Conservation (phyloP, 2,113 vertebrate genomes). For the Gallinago jamesoni region DNA sequence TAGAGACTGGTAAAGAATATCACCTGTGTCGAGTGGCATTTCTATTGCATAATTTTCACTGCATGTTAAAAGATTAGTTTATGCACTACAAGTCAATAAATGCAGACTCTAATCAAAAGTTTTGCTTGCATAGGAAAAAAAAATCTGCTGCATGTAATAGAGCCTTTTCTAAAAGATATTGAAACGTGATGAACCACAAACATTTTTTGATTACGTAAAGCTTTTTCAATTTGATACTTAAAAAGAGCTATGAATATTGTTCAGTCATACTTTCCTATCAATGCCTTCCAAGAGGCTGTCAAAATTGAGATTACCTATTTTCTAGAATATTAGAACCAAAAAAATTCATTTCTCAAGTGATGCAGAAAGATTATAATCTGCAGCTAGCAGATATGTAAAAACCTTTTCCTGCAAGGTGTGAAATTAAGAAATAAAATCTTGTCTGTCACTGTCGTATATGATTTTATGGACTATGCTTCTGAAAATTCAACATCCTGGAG, state of each 20-base stretch:
- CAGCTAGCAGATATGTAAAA: slow-evolving; percentile 23
- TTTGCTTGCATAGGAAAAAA: slow-evolving; percentile 56
- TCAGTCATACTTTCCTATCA: slow-evolving; percentile 67
- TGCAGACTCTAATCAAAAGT: slow-evolving; percentile 64
- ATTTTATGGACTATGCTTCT: slow-evolving; percentile 1
- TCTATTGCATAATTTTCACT: slow-evolving; percentile 2
- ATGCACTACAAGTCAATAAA: slow-evolving; percentile 60
- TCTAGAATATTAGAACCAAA: slow-evolving; percentile 50
- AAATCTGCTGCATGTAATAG: slow-evolving; percentile 52
- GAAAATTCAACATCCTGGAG: neutral
- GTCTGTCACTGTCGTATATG: neutral
- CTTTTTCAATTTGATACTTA: slow-evolving; percentile 77
- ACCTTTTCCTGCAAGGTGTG: slow-evolving; percentile 10
- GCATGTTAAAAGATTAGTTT: slow-evolving; percentile 28
- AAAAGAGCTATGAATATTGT: slow-evolving; percentile 74
- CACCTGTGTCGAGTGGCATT: slow-evolving; percentile 13
- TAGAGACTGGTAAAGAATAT: neutral
- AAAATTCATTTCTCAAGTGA: neutral
- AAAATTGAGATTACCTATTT: slow-evolving; percentile 49
- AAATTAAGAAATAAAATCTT: slow-evolving; percentile 56
- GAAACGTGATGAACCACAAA: slow-evolving; percentile 73
- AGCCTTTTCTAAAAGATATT: slow-evolving; percentile 68
- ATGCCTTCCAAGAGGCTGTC: slow-evolving; percentile 48
- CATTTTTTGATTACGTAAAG: slow-evolving; percentile 67
- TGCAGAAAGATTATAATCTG: slow-evolving; percentile 59